Evolutionary conservation across 2,888 invertebrate species (phyloP), one percentile per base, ranked within the genome.

Genomic region (Agapostemon virescens): DNA sequence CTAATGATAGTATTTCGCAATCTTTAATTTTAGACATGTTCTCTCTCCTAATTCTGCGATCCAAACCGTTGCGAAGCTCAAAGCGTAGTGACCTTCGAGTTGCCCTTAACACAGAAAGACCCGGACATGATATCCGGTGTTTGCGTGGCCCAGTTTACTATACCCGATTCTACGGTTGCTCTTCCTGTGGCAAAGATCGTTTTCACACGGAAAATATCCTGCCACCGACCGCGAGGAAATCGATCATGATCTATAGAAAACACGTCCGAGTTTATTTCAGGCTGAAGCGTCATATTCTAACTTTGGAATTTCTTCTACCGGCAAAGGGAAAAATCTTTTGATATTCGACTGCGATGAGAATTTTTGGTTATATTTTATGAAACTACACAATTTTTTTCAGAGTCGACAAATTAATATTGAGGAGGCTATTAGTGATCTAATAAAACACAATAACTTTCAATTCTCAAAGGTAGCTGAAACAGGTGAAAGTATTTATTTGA

Each of bases 121-220:
- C 17, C 6, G 26, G 7, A 30, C 6, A 55, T 30, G 55, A 55
- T 55, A 63, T 36, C 52, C n/a, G 49, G 75, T 63, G 76, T 74
- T 74, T 77, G 73, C 76, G 23, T 81, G 82, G 82, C 76, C 76
- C 70, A 82, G 40, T 82, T 82, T 81, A 61, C 33, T 63, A 9
- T 33, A 7, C 30, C 58, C 30, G 9, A 6, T 17, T 30, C 17
- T 17, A 33, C 15, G 4, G 55, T 26, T 15, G 26, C n/a, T 49
- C 49, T 49, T 49, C n/a, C n/a, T n/a, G 11, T 11, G n/a, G n/a
- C 49, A 11, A n/a, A 26, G 26, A 55, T 55, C 26, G 55, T 26
- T 55, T 55, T 55, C 61, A 61, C 52, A 33, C 52, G 61, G 20
- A 23, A n/a, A n/a, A 33, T 66, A 49, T 69, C 58, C 45, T 26